phyloP scores from a whole-genome alignment of 30 jellyfish, hydroid and myxozoan genomes.

The Aurelia coerulea region DNA sequence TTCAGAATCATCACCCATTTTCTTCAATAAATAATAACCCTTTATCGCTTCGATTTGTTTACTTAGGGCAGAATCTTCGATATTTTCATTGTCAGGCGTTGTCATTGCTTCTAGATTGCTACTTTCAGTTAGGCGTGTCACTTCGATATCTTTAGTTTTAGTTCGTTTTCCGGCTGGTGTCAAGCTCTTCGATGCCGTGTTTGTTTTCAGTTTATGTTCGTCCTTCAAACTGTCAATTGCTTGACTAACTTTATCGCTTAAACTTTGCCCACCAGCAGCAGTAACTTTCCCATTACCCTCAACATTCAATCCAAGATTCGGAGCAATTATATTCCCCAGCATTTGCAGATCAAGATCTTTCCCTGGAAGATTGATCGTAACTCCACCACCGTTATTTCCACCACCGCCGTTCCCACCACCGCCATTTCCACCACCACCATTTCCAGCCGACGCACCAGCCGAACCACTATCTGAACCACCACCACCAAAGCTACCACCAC shows the following conservation, averaged over 20 bases:
- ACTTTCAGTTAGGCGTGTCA: too few species aligned
- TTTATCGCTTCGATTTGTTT: background rate
- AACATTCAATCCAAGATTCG: constrained; percentile 46
- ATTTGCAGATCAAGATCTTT: constrained; percentile 32
- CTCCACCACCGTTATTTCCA: constrained; percentile 1
- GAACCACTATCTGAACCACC: constrained; percentile 17
- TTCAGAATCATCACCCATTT: constrained; percentile 7
- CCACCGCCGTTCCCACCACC: constrained; percentile 24
- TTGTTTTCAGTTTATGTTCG: constrained; percentile 35
- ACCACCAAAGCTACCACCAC: constrained; percentile 29
- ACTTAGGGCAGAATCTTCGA: too few species aligned
- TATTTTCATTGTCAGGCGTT: too few species aligned
- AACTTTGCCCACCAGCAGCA: constrained; percentile 27
- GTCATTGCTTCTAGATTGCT: too few species aligned
- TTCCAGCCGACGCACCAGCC: background rate
- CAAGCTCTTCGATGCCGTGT: constrained; percentile 58
- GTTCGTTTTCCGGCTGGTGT: constrained; percentile 12
- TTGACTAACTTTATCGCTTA: constrained; percentile 43
- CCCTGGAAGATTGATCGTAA: constrained; percentile 18
- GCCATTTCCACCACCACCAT: constrained; percentile 16
- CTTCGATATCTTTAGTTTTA: background rate
- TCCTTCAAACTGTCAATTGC: constrained; percentile 39
- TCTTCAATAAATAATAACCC: constrained; percentile 26
- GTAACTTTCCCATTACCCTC: constrained; percentile 46
- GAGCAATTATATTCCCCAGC: constrained; percentile 52